Evolutionary conservation across 1,140 invertebrate genomes (phyloP).

Genomic region (Condylostylus longicornis): DNA sequence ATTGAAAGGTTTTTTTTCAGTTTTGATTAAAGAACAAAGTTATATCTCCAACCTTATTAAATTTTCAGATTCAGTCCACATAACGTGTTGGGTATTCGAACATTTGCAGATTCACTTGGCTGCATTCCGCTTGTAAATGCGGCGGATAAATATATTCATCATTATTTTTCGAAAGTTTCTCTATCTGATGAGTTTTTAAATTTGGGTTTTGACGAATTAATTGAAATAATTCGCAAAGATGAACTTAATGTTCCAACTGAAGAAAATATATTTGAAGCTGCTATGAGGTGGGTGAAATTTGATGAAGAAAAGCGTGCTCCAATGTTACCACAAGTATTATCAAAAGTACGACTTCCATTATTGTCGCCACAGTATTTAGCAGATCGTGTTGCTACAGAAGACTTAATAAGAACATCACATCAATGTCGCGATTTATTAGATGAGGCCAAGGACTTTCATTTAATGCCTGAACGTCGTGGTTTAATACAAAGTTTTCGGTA

Average conservation of each 20-base stretch:
- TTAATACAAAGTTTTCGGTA: constrained; percentile 54
- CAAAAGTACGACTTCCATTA: constrained; percentile 63
- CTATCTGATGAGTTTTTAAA: constrained; percentile 61
- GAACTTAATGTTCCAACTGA: constrained; percentile 60
- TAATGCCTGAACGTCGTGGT: constrained; percentile 64
- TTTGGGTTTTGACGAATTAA: constrained; percentile 42
- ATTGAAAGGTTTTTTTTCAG: constrained; percentile 40
- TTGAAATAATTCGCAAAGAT: constrained; percentile 59
- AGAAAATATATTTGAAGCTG: constrained; percentile 68
- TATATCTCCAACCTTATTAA: not conserved
- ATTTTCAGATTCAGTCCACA: constrained; percentile 55
- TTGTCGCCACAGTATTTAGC: constrained; percentile 69
- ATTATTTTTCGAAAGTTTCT: constrained; percentile 67
- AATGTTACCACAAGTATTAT: constrained; percentile 53
- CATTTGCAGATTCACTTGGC: constrained; percentile 70
- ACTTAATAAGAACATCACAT: constrained; percentile 57
- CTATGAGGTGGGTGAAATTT: constrained; percentile 68
- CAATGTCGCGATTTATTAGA: constrained; percentile 68
- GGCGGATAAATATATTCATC: constrained; percentile 68
- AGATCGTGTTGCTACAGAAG: constrained; percentile 70
- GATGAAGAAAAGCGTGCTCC: constrained; percentile 40
- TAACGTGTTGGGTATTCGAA: constrained; percentile 69
- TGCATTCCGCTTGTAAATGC: constrained; percentile 55
- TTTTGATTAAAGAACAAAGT: not conserved
- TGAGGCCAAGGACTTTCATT: constrained; percentile 69